Evolutionary conservation across 2,113 vertebrate species (phyloP).

Genomic region (Gnathochromis pfefferi): DNA sequence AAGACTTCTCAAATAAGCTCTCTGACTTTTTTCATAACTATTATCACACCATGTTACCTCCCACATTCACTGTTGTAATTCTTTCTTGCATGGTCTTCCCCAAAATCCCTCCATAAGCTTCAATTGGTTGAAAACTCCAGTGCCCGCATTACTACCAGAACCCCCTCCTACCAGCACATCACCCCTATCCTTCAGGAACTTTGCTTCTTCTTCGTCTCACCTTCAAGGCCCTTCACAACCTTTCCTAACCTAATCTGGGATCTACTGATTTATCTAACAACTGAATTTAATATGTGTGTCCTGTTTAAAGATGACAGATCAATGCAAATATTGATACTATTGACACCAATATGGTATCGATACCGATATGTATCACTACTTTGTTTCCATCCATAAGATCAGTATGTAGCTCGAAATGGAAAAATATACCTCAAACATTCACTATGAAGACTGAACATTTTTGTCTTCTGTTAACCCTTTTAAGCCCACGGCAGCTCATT

Average conservation of each 20-base stretch:
- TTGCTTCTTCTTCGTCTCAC: neutral
- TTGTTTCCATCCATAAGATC: neutral
- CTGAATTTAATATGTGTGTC: neutral
- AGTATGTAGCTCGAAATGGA: accelerated
- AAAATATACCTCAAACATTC: neutral
- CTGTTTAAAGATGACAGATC: neutral
- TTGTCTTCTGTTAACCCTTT: neutral
- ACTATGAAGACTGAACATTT: neutral
- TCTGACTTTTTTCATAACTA: neutral
- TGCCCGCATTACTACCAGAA: neutral
- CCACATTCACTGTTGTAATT: neutral
- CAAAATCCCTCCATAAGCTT: neutral
- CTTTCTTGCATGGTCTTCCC: neutral
- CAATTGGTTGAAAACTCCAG: neutral
- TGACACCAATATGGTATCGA: neutral
- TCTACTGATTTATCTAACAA: neutral
- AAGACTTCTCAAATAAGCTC: neutral
- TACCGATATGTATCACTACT: neutral
- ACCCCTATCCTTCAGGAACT: neutral
- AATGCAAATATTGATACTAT: neutral
- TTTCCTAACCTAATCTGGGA: neutral
- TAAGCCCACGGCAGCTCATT: neutral
- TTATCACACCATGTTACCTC: neutral
- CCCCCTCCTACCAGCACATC: neutral
- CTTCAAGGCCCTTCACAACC: neutral